Base-by-base conservation (phyloP, 1,140 invertebrate species). In the Brachionus rubens region DNA sequence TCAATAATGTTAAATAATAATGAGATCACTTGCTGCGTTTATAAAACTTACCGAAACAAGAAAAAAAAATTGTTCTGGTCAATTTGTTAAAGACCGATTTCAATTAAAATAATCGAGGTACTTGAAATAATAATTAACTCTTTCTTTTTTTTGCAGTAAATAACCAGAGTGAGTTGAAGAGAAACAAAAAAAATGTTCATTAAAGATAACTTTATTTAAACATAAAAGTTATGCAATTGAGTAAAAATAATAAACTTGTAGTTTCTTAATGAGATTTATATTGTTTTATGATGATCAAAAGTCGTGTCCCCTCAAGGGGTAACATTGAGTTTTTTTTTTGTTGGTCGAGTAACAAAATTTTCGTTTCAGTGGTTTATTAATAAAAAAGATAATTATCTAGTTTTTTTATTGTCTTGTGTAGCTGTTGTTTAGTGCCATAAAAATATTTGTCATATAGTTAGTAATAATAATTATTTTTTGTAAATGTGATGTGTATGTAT, bases 151-250 rank as follows among this genome's bases (percentile, higher is more conserved):
- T 36, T 36, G 3, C 33, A 36, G 33, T 36, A 36, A 36, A 36
- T 36, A 5, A 5, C 3, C 9, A 5, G 3, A 36, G 33, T 9
- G 9, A 36, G n/a, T n/a, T n/a, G 9, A 36, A 36, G 9, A 36
- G 9, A 36, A 36, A 59, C 7, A 36, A 33, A 59, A 36, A 28
- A 59, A 59, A 33, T 33, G 19, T 6, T 19, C 30, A 59, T 36
- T 16, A 36, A 36, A 36, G 12, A 12, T 59, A 33, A 33, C 12
- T n/a, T n/a, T 59, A 16, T 26, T 36, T 59, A 36, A 33, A 59
- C 54, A 59, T 59, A 33, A 59, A 59, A 59, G 54, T 59, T 59
- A 59, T 59, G 54, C 54, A 59, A 59, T 59, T 59, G 36, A 33
- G 36, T 28, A 16, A 59, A 59, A 36, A 36, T 36, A 59, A 36